A percentile compares a stretch with the other conserved stretches of the same genome.
These are phyloP conservation scores for Leptopilina boulardi DNA, from an alignment of 1,140 invertebrate species.

Conservation along the genomic window DNA sequence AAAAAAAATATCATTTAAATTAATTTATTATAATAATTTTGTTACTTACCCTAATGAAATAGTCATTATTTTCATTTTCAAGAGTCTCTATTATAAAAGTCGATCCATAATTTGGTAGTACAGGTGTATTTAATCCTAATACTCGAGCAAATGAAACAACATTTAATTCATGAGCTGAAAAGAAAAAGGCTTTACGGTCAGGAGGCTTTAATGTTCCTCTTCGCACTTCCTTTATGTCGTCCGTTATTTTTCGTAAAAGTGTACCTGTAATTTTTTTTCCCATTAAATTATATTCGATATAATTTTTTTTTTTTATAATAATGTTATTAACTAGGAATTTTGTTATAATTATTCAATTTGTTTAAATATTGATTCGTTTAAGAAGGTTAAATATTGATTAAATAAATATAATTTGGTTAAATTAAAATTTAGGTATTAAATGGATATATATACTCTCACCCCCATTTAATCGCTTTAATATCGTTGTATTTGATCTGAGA, in stretches of 20 bases:
- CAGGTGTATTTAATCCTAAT: constrained; percentile 64
- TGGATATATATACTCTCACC: constrained; percentile 55
- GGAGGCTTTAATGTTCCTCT: constrained; percentile 51
- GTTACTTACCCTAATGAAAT: constrained; percentile 65
- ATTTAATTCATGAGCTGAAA: constrained; percentile 67
- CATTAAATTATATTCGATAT: not conserved
- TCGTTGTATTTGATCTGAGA: constrained; percentile 63
- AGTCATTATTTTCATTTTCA: constrained; percentile 57
- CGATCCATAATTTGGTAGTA: constrained; percentile 66
- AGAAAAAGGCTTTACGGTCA: constrained; percentile 67
- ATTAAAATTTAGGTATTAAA: not conserved
- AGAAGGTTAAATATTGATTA: not conserved
- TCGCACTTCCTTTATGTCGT: constrained; percentile 60
- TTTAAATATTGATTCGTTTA: too few relatives aligned
- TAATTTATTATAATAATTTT: constrained; percentile 4
- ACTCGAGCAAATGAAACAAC: constrained; percentile 59
- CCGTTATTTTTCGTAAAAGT: constrained; percentile 63
- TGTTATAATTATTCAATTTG: too few relatives aligned
- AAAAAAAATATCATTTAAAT: too few relatives aligned
- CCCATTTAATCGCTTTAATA: constrained; percentile 67
- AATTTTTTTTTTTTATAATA: not conserved
- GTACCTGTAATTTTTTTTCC: constrained; percentile 54
- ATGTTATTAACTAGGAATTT: too few relatives aligned
- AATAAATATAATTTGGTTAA: not conserved
- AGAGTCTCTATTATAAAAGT: constrained; percentile 68